Conservation (phyloP, 1,140 invertebrate genomes). For the Lordiphosa clarofinis region DNA sequence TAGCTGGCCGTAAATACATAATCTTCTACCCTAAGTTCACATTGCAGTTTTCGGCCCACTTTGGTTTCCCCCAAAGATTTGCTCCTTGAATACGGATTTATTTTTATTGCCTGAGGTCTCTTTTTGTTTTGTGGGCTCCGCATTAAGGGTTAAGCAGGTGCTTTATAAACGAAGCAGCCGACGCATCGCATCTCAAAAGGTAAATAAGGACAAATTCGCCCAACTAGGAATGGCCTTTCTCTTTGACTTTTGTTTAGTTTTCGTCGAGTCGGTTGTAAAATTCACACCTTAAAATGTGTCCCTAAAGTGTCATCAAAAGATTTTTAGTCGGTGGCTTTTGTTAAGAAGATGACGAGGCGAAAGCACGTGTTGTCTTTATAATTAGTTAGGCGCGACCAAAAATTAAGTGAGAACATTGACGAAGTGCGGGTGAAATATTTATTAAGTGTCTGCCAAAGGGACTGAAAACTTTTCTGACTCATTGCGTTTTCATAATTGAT, state of each 20-base stretch:
- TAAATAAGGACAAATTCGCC: slow-evolving; percentile 63
- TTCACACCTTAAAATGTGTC: slow-evolving; percentile 70
- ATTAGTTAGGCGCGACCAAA: slow-evolving; percentile 54
- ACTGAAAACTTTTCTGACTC: background rate
- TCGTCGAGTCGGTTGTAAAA: too few species aligned
- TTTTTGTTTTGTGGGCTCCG: slow-evolving; percentile 25
- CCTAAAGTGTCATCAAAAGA: slow-evolving; percentile 65
- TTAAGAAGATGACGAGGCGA: background rate
- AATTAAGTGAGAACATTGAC: slow-evolving; percentile 49
- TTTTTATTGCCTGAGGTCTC: slow-evolving; percentile 63
- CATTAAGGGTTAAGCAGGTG: slow-evolving; percentile 75
- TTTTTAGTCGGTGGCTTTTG: slow-evolving; percentile 49
- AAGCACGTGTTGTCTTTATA: slow-evolving; percentile 29
- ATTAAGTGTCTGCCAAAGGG: slow-evolving; percentile 23
- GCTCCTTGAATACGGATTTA: slow-evolving; percentile 71
- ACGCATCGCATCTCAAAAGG: slow-evolving; percentile 31
- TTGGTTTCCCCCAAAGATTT: slow-evolving; percentile 51
- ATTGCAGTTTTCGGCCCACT: slow-evolving; percentile 39
- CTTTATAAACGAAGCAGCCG: slow-evolving; percentile 68
- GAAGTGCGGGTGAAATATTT: slow-evolving; percentile 54
- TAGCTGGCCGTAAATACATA: slow-evolving; percentile 76
- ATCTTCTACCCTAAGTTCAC: slow-evolving; percentile 46
- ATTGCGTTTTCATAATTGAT: too few species aligned
- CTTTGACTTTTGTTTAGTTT: slow-evolving; percentile 10
- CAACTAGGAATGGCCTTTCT: too few species aligned